These are phyloP conservation scores for Drosophila merina DNA, from an alignment of 2,888 invertebrate species.

Conservation along the genomic window DNA sequence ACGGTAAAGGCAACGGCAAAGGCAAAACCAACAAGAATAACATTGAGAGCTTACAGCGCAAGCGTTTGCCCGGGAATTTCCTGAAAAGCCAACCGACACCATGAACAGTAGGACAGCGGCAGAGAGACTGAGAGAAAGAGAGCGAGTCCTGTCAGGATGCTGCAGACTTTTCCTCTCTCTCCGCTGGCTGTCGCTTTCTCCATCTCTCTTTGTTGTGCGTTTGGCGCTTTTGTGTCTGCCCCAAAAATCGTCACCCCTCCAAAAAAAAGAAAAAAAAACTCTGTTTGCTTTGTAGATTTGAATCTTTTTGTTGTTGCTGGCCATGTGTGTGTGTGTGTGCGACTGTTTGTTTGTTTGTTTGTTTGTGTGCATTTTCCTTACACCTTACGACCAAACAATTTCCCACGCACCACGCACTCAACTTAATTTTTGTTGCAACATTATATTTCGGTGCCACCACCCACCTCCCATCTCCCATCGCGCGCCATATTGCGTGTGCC, in stretches of 20 bases:
- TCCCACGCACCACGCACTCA: slow-evolving; percentile 74
- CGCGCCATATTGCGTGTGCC: slow-evolving; percentile 44
- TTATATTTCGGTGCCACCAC: slow-evolving; percentile 53
- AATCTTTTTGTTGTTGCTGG: slow-evolving; percentile 31
- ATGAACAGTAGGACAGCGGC: no score
- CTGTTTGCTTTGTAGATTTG: slow-evolving; percentile 75
- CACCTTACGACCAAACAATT: slow-evolving; percentile 69
- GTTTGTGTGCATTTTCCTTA: slow-evolving; percentile 57
- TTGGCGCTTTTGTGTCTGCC: slow-evolving; percentile 56
- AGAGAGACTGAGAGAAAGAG: slow-evolving; percentile 27
- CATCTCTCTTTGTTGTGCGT: slow-evolving; percentile 39
- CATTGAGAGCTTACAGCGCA: slow-evolving; percentile 77
- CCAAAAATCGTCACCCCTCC: slow-evolving; percentile 17
- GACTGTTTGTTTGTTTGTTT: slow-evolving; percentile 23
- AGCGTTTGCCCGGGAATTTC: slow-evolving; percentile 84
- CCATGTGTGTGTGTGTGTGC: slow-evolving; percentile 15
- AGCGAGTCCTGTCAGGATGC: slow-evolving; percentile 28
- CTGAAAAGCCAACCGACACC: slow-evolving; percentile 33
- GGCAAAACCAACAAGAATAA: slow-evolving; percentile 37
- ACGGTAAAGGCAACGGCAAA: slow-evolving; percentile 14
- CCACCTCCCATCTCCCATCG: not conserved
- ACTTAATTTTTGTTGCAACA: slow-evolving; percentile 77
- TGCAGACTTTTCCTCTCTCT: slow-evolving; percentile 32
- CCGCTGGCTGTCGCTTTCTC: slow-evolving; percentile 1
- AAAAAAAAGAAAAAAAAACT: not conserved